Evolutionary conservation across 2,888 invertebrate species (phyloP).

Genomic region (Metacarcinus magister): DNA sequence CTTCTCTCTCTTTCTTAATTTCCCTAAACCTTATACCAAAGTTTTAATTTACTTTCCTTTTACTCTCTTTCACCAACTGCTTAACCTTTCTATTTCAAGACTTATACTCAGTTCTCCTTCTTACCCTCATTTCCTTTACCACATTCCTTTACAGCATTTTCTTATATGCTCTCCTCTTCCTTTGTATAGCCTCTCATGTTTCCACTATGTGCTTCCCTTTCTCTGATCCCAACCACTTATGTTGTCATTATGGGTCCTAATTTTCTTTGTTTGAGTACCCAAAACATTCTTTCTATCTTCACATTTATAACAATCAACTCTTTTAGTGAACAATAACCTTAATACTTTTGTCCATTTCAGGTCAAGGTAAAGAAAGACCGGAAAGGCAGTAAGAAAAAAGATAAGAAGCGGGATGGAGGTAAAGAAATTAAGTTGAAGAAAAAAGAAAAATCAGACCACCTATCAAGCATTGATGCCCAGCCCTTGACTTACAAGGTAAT

Average conservation of each 20-base stretch:
- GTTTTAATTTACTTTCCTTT: too few species aligned
- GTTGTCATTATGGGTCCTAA: neutral
- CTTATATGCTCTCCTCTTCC: neutral
- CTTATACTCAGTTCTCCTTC: too few species aligned
- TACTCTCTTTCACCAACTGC: too few species aligned
- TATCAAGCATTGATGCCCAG: neutral
- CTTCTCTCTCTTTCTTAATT: too few species aligned
- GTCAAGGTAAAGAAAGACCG: constrained; percentile 31
- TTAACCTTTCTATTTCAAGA: too few species aligned
- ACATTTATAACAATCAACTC: neutral
- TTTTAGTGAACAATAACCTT: neutral
- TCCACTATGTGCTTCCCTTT: neutral
- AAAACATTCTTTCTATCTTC: neutral
- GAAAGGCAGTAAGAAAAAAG: constrained; percentile 11
- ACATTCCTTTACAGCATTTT: neutral
- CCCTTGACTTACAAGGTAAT: constrained; percentile 41
- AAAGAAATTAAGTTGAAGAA: neutral
- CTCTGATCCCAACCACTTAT: neutral
- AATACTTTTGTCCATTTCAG: neutral
- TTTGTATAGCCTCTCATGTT: neutral
- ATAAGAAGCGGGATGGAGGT: neutral
- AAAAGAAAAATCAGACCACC: neutral
- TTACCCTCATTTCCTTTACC: neutral
- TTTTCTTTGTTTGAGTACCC: neutral
- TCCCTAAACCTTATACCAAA: too few species aligned